These are phyloP conservation scores for Diadumene lineata DNA, from an alignment of 92 coral and sea anemone genomes.

Conservation along the genomic window DNA sequence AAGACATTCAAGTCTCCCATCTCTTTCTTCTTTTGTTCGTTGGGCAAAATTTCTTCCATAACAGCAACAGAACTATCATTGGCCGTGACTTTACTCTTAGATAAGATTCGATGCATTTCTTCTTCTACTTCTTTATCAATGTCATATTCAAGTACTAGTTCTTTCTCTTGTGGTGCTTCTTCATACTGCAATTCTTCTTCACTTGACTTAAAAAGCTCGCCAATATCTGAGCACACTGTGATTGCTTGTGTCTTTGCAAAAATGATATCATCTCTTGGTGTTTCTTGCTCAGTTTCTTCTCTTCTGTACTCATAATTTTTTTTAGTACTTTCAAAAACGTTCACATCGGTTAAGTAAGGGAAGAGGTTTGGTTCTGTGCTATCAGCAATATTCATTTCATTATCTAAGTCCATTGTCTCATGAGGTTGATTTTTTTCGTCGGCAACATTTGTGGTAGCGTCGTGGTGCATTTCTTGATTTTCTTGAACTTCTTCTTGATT, in stretches of 20 bases:
- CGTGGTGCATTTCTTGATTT: neutral
- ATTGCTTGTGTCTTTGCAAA: slow-evolving; percentile 23
- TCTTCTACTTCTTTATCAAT: slow-evolving; percentile 32
- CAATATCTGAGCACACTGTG: slow-evolving; percentile 30
- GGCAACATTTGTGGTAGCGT: neutral
- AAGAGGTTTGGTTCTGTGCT: no score
- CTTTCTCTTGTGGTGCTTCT: neutral
- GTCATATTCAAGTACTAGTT: slow-evolving; percentile 4
- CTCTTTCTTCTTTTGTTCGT: slow-evolving; percentile 4
- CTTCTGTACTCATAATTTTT: neutral
- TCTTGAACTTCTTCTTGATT: neutral
- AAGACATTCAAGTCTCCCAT: neutral
- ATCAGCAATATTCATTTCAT: no score
- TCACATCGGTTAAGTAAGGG: no score
- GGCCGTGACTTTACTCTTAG: neutral
- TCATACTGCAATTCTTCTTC: slow-evolving; percentile 2
- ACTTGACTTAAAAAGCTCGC: slow-evolving; percentile 4
- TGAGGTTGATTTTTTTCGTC: neutral
- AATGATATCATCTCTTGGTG: slow-evolving; percentile 15
- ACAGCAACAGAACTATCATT: neutral
- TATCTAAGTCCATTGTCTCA: neutral
- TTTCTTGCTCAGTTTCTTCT: neutral
- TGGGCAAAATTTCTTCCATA: slow-evolving; percentile 16
- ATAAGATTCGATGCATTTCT: neutral
- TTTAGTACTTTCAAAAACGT: neutral